Evolutionary conservation across 2,797 vertebrate genomes (phyloP).

Genomic region (Sebastolobus alascanus): DNA sequence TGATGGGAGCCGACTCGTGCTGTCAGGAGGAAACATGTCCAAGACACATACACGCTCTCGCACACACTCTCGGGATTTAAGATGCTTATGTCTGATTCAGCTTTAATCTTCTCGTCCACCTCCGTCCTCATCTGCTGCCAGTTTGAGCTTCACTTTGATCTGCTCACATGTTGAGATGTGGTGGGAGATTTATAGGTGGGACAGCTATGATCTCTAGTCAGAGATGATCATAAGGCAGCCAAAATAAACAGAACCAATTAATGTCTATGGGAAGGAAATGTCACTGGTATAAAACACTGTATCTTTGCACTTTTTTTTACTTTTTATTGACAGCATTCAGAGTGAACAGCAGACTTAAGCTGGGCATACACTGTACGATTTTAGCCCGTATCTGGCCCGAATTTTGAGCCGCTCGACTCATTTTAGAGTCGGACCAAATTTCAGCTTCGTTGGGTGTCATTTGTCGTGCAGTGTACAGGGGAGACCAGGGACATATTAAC

Average conservation of each 20-base stretch:
- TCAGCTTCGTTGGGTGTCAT: too few species aligned
- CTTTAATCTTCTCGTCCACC: slow-evolving; percentile 72
- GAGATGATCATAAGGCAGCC: slow-evolving; percentile 19
- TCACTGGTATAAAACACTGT: not conserved
- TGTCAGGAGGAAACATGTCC: slow-evolving; percentile 49
- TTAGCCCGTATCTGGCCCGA: too few species aligned
- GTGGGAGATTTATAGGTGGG: slow-evolving; percentile 47
- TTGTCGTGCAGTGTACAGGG: too few species aligned
- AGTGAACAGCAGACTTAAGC: not conserved
- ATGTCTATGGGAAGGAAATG: slow-evolving; percentile 3
- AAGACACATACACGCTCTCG: slow-evolving; percentile 14
- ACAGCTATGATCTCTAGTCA: slow-evolving; percentile 39
- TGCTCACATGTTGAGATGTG: slow-evolving; percentile 44
- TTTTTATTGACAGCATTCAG: not conserved
- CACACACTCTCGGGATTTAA: slow-evolving; percentile 51
- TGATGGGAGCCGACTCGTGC: slow-evolving; percentile 29
- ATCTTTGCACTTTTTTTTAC: not conserved
- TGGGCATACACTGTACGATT: too few species aligned
- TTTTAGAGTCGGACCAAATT: too few species aligned
- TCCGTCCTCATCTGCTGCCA: slow-evolving; percentile 66
- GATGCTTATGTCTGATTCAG: slow-evolving; percentile 68
- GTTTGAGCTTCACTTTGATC: slow-evolving; percentile 64
- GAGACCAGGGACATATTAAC: too few species aligned
- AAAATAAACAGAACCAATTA: slow-evolving; percentile 37
- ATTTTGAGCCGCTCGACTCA: too few species aligned